Percentiles rank a stretch among this genome's conserved stretches.
These are phyloP conservation scores for Anisognathus igniventris DNA, from an alignment of 2,797 vertebrate genomes.

Conservation along the genomic window DNA sequence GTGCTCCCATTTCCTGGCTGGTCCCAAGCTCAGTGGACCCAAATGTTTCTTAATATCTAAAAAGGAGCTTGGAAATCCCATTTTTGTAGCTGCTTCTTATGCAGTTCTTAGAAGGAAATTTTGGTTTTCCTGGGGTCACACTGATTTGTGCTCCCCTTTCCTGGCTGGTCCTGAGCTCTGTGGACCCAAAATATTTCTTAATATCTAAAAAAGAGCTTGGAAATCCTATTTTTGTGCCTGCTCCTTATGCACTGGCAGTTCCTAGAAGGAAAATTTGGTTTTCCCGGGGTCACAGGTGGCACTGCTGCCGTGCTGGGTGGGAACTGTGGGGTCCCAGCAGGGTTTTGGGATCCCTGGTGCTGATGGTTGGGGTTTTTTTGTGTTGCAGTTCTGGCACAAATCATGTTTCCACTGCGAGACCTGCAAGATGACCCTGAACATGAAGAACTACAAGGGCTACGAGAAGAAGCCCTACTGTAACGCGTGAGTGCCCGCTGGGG, in stretches of 20 bases:
- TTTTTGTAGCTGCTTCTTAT: too few species aligned
- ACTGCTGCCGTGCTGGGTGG: not conserved
- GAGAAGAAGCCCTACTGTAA: conserved; percentile 98
- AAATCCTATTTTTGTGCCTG: not conserved
- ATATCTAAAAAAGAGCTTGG: too few species aligned
- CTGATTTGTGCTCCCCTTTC: too few species aligned
- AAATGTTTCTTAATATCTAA: too few species aligned
- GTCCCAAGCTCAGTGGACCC: too few species aligned
- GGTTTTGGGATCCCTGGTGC: rapidly evolving
- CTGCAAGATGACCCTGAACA: conserved; percentile 99
- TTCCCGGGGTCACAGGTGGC: too few species aligned
- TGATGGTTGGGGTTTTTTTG: not conserved
- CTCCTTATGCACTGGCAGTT: not conserved
- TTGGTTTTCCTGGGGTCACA: too few species aligned
- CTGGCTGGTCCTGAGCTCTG: too few species aligned
- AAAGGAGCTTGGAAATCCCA: too few species aligned
- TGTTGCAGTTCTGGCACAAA: conserved; percentile 93
- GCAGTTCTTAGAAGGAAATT: too few species aligned
- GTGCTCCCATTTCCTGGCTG: too few species aligned
- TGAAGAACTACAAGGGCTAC: conserved; percentile 99
- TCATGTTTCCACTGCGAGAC: conserved; percentile 97
- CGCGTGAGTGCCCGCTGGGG: conserved; percentile 79
- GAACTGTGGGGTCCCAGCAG: not conserved
- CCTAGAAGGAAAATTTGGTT: not conserved
- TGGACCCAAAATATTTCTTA: too few species aligned